Base-by-base conservation (phyloP, 2,797 vertebrate genomes). In the Furcifer pardalis region DNA sequence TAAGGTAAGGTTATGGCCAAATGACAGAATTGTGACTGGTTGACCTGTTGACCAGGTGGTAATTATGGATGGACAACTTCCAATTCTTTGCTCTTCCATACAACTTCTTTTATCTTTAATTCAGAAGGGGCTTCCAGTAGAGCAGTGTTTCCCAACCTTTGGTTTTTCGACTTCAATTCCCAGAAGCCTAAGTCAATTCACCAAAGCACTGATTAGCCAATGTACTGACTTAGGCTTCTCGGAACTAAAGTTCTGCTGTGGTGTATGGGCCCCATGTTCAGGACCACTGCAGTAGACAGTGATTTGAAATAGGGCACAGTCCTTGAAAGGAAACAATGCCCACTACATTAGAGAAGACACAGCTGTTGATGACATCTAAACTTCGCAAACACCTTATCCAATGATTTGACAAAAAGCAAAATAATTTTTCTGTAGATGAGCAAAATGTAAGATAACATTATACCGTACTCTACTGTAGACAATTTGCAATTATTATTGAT, bases 401-500 rank as follows among this genome's bases (percentile, higher is more conserved):
- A 27, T 86, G 89, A 89, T 78, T 90, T 69, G 75, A 83, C 63
- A 82, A 71, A 84, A 84, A 81, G 84, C 42, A 68, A 83, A 83
- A 69, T 13, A 12, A 77, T 37, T 37, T 84, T 85, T 52, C 42
- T 59, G 72, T 89, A 52, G 56, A 88, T 84, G 59, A 86, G 75
- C 88, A 85, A 21, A 19, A 86, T 80, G 52, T 76, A 91, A 88
- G 9, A 63, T 52, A 71, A 88, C 13, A 0, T 0, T 25, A 32
- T 13, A 30, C 37, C 83, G 15, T 46, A 89, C 90, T 94, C 92
- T 74, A 88, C 10, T 27, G 62, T 40, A 79, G 81, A 82, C 42
- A 88, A 82, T 83, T 72, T 37, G 83, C 79, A 83, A 90, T 93
- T 88, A 89, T 88, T 86, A 91, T 69, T 77, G 90, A 92, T 91